Base-by-base conservation (phyloP, 2,113 vertebrate species). In the Dendropsophus ebraccatus region DNA sequence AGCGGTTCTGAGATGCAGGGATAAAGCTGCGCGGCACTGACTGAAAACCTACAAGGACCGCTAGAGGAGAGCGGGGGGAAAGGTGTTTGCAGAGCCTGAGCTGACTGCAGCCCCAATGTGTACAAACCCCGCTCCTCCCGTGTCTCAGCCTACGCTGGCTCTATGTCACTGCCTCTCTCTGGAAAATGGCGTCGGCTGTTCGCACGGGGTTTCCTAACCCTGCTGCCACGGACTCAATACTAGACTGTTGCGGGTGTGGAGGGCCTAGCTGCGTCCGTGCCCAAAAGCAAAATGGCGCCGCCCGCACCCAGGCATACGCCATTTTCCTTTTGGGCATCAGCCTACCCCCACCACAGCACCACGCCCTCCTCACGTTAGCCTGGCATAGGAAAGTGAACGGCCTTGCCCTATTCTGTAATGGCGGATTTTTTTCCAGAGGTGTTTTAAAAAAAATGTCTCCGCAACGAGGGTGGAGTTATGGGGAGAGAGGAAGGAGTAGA, bases 131-230 rank as follows among this genome's bases (percentile, higher is more conserved):
- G 1, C 90, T 87, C 82, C 90, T 91, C 87, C 90, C 88, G 91
- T 90, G 89, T 87, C 92, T 88, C 90, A 90, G 90, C 90, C 92
- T 93, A 93, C 93, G 93, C 93, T 93, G 91, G 92, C 92, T 89
- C 94, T 92, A 92, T 94, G 94, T 95, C 94, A 94, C 93, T 93
- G 93, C 93, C 92, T 91, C 92, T 92, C 87, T 86, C 93, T 91
- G 94, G 94, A 94, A 95, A 94, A 95, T 95, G 94, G 94, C 94
- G 93, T 90, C 92, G 84, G 17, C 84, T 90, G 89, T 50, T 92
- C 89, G 89, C 89, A 95, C 94, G 93, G 94, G 94, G 94, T 89
- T 91, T 89, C 91, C 93, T 91, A 75, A 90, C 86, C 92, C 90
- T 91, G 92, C 94, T 94, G 90, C 90, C 94, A 95, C 93, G 94